Evolutionary conservation across 2,888 invertebrate genomes (phyloP), one percentile per base, ranked within the genome.

Genomic region (Eristalis pertinax): DNA sequence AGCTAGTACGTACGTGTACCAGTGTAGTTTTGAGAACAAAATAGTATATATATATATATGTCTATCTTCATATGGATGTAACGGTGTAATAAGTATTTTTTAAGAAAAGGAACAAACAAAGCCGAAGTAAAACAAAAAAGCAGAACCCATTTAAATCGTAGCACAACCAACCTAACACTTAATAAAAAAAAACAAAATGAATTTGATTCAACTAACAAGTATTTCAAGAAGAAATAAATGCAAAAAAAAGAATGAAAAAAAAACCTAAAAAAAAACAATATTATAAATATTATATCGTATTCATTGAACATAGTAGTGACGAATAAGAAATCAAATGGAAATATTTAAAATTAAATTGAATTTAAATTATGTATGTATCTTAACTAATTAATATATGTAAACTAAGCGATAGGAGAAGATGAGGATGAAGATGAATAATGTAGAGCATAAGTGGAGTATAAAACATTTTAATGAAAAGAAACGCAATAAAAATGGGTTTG

Each of bases 401-500:
- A 75, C 72, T 79, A 75, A 87, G 75, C 29, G 60, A 35, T 19
- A 80, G 26, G 69, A 72, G 41, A 64, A 43, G 50, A 1, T 13
- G 38, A 11, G 8, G 38, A 38, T 32, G 43, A 43, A 43, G 43
- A 64, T 41, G 65, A 80, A 76, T 77, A 81, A 67, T 58, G 38
- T 81, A 88, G 73, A 65, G 74, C 81, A 19, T 76, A 84, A 43
- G 87, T 80, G 75, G 64, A 79, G 79, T 83, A 83, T 35, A 70
- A 75, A 76, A 38, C 24, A 88, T 80, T 67, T 80, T 64, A 84
- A 84, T 72, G 63, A 78, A 79, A 83, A 77, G 63, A 79, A 81
- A 84, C 65, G 84, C 70, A 85, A 88, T 85, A 88, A 88, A 32
- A 88, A 77, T 74, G 68, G 79, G 77, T 85, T 84, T 81, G 77